These are phyloP conservation scores for Trachelus stipa DNA, from an alignment of 2,888 invertebrate species.

Conservation along the genomic window DNA sequence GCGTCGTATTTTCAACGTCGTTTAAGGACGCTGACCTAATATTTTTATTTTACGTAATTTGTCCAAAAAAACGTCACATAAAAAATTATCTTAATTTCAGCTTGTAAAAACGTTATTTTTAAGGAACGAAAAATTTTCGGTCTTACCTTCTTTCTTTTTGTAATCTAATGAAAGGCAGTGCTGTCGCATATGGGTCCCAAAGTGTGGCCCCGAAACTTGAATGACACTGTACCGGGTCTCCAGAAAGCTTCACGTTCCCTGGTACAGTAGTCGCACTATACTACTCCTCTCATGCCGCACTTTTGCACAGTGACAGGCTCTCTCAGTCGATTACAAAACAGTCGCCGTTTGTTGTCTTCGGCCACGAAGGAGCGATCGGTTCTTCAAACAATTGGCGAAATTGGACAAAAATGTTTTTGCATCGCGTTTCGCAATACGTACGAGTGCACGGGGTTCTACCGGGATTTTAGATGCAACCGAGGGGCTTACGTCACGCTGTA, in stretches of 20 bases:
- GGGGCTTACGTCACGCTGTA: neutral
- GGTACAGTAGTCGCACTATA: slow-evolving; percentile 3
- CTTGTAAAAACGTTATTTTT: neutral
- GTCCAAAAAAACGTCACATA: too few species aligned
- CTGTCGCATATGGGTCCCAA: neutral
- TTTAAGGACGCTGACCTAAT: neutral
- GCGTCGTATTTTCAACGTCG: neutral
- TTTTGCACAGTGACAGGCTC: neutral
- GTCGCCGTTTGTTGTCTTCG: slow-evolving; percentile 3
- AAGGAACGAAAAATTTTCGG: neutral
- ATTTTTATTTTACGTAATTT: neutral
- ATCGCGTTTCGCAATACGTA: neutral
- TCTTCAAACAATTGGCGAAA: slow-evolving; percentile 6
- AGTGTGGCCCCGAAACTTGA: neutral
- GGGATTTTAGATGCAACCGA: neutral
- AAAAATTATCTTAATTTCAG: too few species aligned
- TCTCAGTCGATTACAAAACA: neutral
- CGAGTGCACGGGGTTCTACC: neutral
- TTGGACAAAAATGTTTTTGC: neutral
- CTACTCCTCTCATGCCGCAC: slow-evolving; percentile 1
- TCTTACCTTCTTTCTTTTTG: neutral
- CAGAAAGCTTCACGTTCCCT: neutral
- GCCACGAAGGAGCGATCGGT: neutral
- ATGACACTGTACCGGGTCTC: neutral
- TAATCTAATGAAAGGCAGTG: neutral